Evolutionary conservation across 2,888 invertebrate species (phyloP).

Genomic region (Sphaeridia pumilis): DNA sequence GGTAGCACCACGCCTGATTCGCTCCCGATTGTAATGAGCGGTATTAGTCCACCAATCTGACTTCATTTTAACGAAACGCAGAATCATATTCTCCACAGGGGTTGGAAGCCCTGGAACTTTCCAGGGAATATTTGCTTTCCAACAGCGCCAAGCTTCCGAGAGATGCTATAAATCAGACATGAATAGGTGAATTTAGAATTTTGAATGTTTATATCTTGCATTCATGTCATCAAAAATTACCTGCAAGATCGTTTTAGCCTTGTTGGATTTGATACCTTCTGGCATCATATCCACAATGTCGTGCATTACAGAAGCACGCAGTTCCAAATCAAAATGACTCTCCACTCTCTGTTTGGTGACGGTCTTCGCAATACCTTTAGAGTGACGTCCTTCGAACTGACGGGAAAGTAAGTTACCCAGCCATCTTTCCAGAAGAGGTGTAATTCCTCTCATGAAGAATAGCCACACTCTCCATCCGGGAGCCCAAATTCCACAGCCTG

Average conservation of each 20-base stretch:
- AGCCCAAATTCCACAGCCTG: slow-evolving; percentile 97
- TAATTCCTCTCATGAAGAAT: slow-evolving; percentile 98
- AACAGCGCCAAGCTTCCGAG: slow-evolving; percentile 98
- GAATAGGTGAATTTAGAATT: not conserved
- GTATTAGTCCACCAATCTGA: slow-evolving; percentile 99
- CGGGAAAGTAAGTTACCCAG: slow-evolving; percentile 95
- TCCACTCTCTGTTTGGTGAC: slow-evolving; percentile 99
- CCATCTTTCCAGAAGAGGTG: slow-evolving; percentile 95
- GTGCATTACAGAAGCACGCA: slow-evolving; percentile 83
- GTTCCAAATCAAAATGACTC: slow-evolving; percentile 96
- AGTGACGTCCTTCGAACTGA: slow-evolving; percentile 98
- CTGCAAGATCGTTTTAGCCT: slow-evolving; percentile 95
- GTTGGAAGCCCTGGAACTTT: slow-evolving; percentile 98
- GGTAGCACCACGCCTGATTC: slow-evolving; percentile 97
- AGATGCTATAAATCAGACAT: slow-evolving; percentile 52
- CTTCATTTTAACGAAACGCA: slow-evolving; percentile 99
- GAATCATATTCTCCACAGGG: slow-evolving; percentile 99
- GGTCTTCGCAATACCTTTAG: slow-evolving; percentile 98
- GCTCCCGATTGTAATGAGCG: slow-evolving; percentile 97
- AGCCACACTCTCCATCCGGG: slow-evolving; percentile 99
- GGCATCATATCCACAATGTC: slow-evolving; percentile 99
- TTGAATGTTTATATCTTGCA: not conserved
- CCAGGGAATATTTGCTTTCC: slow-evolving; percentile 99
- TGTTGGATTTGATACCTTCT: slow-evolving; percentile 99
- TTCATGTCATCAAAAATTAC: slow-evolving; percentile 18